Evolutionary conservation across 2,888 invertebrate genomes (phyloP).

Genomic region (Ectobius pallidus): DNA sequence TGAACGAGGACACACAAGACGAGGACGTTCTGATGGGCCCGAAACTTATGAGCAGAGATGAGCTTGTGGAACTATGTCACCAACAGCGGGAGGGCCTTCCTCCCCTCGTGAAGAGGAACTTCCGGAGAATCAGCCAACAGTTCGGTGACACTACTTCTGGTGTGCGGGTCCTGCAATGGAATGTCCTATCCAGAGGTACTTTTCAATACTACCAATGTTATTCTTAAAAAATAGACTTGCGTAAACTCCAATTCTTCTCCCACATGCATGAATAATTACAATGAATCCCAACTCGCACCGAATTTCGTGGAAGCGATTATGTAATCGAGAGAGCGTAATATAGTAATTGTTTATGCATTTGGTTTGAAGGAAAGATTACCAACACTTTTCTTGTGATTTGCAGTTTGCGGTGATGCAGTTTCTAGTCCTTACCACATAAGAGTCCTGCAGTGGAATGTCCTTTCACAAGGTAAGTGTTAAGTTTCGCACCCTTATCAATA

Average conservation of each 20-base stretch:
- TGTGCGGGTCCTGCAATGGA: conserved; percentile 71
- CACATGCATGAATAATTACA: no score
- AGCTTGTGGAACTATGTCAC: conserved; percentile 60
- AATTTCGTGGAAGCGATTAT: no score
- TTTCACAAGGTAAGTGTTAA: conserved; percentile 69
- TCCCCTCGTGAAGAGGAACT: conserved; percentile 56
- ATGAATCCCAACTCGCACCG: no score
- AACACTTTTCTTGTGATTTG: conserved; percentile 45
- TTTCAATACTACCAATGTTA: no score
- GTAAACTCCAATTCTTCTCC: no score
- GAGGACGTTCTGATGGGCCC: conserved; percentile 58
- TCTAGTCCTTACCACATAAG: conserved; percentile 59
- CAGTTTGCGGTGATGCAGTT: conserved; percentile 58
- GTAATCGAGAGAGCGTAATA: no score
- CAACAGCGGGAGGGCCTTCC: conserved; percentile 57
- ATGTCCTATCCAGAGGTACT: conserved; percentile 72
- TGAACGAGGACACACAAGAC: conserved; percentile 67
- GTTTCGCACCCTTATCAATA: no score
- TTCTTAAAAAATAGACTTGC: no score
- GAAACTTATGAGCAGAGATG: conserved; percentile 48
- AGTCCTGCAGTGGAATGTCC: conserved; percentile 73
- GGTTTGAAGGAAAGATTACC: no score
- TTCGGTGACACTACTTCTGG: conserved; percentile 52
- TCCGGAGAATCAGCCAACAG: conserved; percentile 47
- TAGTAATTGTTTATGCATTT: no score